Evolutionary conservation across 2,888 invertebrate genomes (phyloP).

Genomic region (Aradus depressus): DNA sequence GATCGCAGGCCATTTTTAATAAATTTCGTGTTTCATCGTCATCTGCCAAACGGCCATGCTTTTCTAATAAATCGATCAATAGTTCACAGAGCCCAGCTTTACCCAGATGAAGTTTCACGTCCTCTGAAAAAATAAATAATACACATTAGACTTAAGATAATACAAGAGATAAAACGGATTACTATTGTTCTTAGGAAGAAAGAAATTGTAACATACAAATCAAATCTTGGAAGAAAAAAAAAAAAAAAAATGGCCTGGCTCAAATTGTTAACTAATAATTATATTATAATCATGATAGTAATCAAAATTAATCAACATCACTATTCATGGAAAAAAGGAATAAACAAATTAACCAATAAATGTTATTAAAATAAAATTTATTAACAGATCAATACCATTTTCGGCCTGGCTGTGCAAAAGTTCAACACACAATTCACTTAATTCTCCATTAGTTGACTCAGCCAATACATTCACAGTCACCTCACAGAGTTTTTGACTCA

Average conservation of each 20-base stretch:
- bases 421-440: conserved; percentile 65
- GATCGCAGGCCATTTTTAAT: conserved; percentile 74
- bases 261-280: no score
- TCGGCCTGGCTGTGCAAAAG: conserved; percentile 64
- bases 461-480: conserved; percentile 51
- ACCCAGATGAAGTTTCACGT: conserved; percentile 63
- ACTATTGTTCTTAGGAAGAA: no score
- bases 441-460: conserved; percentile 55
- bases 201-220: no score
- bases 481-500: conserved; percentile 34
- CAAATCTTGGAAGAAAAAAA: no score
- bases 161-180: no score
- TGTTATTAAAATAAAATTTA: no score
- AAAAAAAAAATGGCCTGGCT: no score
- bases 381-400: conserved; percentile 59
- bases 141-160: background rate
- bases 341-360: no score
- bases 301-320: no score
- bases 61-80: conserved; percentile 60
- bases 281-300: no score
- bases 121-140: conserved; percentile 45
- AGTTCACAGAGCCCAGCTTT: conserved; percentile 64
- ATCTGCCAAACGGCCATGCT: conserved; percentile 46
- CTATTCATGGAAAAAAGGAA: no score
- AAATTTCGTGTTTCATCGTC: conserved; percentile 56